Evolutionary conservation across 2,888 invertebrate genomes (phyloP).

Genomic region (Ametastegia equiseti): DNA sequence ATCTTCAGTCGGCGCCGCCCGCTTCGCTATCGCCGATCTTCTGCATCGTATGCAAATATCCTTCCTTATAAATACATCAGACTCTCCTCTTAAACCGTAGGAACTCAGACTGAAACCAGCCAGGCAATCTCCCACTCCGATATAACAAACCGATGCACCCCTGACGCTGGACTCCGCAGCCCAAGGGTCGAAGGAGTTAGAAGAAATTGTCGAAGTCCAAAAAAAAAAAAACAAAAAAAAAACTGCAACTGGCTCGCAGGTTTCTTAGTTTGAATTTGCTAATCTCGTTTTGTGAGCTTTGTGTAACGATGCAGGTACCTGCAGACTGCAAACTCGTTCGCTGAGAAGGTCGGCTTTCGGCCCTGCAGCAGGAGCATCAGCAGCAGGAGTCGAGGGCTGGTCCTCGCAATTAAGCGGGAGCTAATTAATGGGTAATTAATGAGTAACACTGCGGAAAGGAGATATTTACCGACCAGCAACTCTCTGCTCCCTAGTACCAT

Average conservation of each 20-base stretch:
- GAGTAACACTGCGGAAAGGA: slow-evolving; percentile 72
- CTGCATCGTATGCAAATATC: slow-evolving; percentile 75
- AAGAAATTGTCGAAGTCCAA: background rate
- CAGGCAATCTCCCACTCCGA: slow-evolving; percentile 7
- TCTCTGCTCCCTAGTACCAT: slow-evolving; percentile 54
- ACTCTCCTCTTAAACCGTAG: slow-evolving; percentile 70
- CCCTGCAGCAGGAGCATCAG: too few relatives aligned
- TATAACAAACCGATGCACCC: background rate
- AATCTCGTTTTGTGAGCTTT: slow-evolving; percentile 32
- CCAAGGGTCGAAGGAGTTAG: slow-evolving; percentile 18
- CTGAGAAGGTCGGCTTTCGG: background rate
- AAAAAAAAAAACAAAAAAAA: background rate
- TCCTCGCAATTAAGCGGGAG: slow-evolving; percentile 70
- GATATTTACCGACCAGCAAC: slow-evolving; percentile 62
- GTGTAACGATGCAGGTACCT: background rate
- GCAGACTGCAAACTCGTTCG: background rate
- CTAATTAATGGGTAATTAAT: slow-evolving; percentile 75
- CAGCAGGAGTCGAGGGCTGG: too few relatives aligned
- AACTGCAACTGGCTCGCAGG: background rate
- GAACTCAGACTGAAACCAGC: slow-evolving; percentile 61
- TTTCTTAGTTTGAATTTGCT: slow-evolving; percentile 29
- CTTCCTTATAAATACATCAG: slow-evolving; percentile 76
- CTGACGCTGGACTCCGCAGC: background rate
- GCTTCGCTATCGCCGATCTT: slow-evolving; percentile 57
- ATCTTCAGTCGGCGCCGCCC: slow-evolving; percentile 65